A percentile compares a stretch with the other conserved stretches of the same genome.
Evolutionary conservation across 2,888 invertebrate species (phyloP).

Genomic region (Villa cingulata): DNA sequence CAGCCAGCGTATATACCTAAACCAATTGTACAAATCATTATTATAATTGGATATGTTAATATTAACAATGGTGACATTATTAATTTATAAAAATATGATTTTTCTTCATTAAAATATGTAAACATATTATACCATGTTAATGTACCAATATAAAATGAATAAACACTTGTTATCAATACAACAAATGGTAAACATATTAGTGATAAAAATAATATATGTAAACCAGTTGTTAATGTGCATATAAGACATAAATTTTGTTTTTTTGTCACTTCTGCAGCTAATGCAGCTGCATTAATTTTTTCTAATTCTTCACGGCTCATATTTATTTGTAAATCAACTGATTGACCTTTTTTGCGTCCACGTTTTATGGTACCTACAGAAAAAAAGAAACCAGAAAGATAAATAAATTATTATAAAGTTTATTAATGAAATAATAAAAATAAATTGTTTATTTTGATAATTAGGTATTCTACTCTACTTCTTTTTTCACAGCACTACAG

Average conservation of each 20-base stretch:
- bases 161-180: constrained; percentile 45
- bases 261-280: constrained; percentile 44
- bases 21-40: constrained; percentile 49
- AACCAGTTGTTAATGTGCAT: constrained; percentile 45
- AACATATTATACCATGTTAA: constrained; percentile 66
- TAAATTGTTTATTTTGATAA: no score
- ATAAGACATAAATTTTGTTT: constrained; percentile 41
- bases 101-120: constrained; percentile 53
- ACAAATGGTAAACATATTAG: constrained; percentile 53
- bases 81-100: constrained; percentile 46
- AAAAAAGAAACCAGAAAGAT: background rate
- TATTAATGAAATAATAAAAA: background rate
- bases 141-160: constrained; percentile 62
- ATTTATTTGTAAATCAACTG: constrained; percentile 56
- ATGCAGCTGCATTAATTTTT: constrained; percentile 47
- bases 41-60: constrained; percentile 54
- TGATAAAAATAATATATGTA: constrained; percentile 51
- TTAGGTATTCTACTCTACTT: no score
- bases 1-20: constrained; percentile 53
- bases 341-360: constrained; percentile 57
- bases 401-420: background rate
- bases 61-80: constrained; percentile 53
- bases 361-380: constrained; percentile 51
- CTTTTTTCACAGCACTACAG: no score
- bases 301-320: constrained; percentile 58